Evolutionary conservation across 2,888 invertebrate species (phyloP), one percentile per base, ranked within the genome.

Genomic region (Acanthoscelides obtectus): DNA sequence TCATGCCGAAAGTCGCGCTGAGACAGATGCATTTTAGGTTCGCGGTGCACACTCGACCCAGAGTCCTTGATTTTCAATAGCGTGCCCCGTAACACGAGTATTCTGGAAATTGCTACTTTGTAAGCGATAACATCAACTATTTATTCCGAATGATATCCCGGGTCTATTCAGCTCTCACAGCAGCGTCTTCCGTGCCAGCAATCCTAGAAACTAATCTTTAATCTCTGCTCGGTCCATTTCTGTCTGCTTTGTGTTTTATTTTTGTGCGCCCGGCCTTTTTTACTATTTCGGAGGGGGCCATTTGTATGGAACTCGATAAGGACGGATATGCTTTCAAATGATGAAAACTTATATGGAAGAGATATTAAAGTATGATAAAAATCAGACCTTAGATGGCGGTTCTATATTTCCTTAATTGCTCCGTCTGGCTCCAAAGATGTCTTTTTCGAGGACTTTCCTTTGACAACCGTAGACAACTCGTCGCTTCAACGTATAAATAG

Each of bases 61-160:
- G 19, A 68, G 68, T 27, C 68, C 68, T 68, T 68, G 68, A 68
- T 68, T 68, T 22, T 68, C 22, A 68, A 68, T 68, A 27, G 68
- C 21, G 45, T 45, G 12, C 45, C 21, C 70, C 70, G 80, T 78
- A 79, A 80, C 75, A 75, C 76, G 79, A 80, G 72, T 75, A 78
- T 77, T 72, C 75, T 72, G 74, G 78, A 82, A 83, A 83, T 83
- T 83, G 83, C 82, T 83, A 83, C 83, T 82, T 80, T 82, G 80
- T 80, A 78, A 78, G 75, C 75, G 83, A 83, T 83, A 84, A 82
- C 80, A 84, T 84, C 83, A 76, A 75, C 79, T 79, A 83, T 82
- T 84, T 82, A 82, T 83, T 82, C 81, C 81, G 79, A 81, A 81
- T 82, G 81, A 80, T 82, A 81, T 79, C 76, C 73, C 75, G 75